Base-by-base conservation (phyloP, 2,888 invertebrate genomes). In the Diplolepis rosae region DNA sequence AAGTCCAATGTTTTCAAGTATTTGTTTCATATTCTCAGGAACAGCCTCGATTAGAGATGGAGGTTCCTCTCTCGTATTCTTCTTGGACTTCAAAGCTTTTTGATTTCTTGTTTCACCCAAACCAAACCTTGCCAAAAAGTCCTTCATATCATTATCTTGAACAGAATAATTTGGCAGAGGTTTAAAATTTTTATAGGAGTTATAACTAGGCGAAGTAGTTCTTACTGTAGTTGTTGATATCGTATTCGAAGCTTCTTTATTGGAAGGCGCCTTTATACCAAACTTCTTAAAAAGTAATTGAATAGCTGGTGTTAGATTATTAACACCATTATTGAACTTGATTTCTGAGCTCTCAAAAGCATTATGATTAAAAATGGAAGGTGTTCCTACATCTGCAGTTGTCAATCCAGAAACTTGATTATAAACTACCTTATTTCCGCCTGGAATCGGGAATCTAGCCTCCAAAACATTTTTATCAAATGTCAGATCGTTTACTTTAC, bases 101-200 rank as follows among this genome's bases (percentile, higher is more conserved):
- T 82, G 78, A 5, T 71, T 79, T 6, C 87, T 77, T 42, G 35
- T 79, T 0, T 83, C 84, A 5, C 89, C 85, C 1, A 90, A 82
- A 1, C 90, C 90, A 69, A 90, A 90, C 32, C 80, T 86, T 0
- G 89, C 88, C 42, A 90, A 74, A 52, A 90, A 90, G n/a, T 89
- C 85, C 66, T 84, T 87, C 89, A 90, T 90, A 27, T 89, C 89
- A 27, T 85, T 79, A 27, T 89, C 84, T 30, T 82, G 84, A 2
- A 88, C 84, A 2, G 73, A 76, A 1, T 83, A 86, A n/a, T 73
- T 79, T 1, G 90, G 90, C 1, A 90, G 75, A 1, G 89, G 90
- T 70, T 90, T 90, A 74, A 90, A 90, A 56, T 82, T 87, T 0
- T 86, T 85, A 73, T 89, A 90, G 0, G 89, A 89, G 52, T 84